Evolutionary conservation across 1,140 invertebrate genomes (phyloP), one percentile per base, ranked within the genome.

Genomic region (Prorops nasuta): DNA sequence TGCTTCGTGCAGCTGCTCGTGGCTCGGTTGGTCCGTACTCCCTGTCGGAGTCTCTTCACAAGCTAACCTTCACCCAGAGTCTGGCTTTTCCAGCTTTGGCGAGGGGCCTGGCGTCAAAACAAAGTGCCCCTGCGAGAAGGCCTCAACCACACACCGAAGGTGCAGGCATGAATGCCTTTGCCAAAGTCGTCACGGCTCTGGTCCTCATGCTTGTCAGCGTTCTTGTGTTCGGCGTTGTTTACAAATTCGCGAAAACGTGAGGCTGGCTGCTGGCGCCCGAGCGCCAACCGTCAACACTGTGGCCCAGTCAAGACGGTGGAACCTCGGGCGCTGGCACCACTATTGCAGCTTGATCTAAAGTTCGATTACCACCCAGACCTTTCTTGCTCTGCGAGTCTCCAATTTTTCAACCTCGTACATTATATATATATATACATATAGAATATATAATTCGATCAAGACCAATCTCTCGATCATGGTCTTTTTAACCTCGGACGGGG

Each of bases 161-260:
- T 44, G n/a, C n/a, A n/a, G 84, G 84, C 18, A 67, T 87, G 46
- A 86, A 87, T 69, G 83, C 82, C 31, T 86, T 85, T 63, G 86
- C 85, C 31, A 87, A 87, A 68, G 82, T 87, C 17, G 79, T 88
- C 20, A 88, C 87, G 0, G 85, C 86, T 4, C 71, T 88, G 3
- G 82, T 88, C 1, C 69, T 88, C 15, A 83, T 88, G 51, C 69
- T 88, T 8, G 84, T 89, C 17, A 87, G 84, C 57, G 83, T 89
- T 37, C 76, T 89, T 62, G 86, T 88, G 41, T 87, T 88, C 66
- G 82, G 86, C 9, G 84, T 88, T 2, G 85, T 89, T 17, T 88
- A 88, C 64, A 89, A 88, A 64, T 87, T 87, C 61, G 84, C 86
- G 58, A 79, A 82, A 63, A 86, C 85, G 83, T 88, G 85, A 88